Percentiles rank a stretch among this genome's conserved stretches.
Evolutionary conservation across 2,888 invertebrate genomes (phyloP).

Genomic region (Chrysina gloriosa): DNA sequence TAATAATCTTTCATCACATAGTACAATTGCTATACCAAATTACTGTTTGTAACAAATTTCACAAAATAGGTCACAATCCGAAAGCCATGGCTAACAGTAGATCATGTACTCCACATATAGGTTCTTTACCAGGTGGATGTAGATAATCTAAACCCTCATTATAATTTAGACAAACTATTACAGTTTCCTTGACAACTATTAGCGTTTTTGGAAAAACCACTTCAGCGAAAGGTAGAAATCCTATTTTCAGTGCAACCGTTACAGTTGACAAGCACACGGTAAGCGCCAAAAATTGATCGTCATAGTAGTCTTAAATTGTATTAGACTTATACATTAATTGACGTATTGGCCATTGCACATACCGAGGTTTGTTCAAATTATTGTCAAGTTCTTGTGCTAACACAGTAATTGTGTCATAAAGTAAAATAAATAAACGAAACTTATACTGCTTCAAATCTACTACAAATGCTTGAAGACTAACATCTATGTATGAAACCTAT

Average conservation of each 20-base stretch:
- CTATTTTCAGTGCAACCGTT: conserved; percentile 78
- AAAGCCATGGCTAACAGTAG: conserved; percentile 78
- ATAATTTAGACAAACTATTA: conserved; percentile 73
- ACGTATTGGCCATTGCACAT: conserved; percentile 77
- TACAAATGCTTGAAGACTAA: conserved; percentile 77
- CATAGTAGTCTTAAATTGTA: conserved; percentile 77
- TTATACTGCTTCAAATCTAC: conserved; percentile 75
- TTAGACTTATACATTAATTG: conserved; percentile 81
- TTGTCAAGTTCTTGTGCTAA: conserved; percentile 79
- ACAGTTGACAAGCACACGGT: conserved; percentile 81
- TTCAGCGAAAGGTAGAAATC: conserved; percentile 80
- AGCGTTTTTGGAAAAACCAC: conserved; percentile 77
- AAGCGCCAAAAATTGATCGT: conserved; percentile 76
- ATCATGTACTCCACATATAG: conserved; percentile 82
- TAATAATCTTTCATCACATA: conserved; percentile 80
- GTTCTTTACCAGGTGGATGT: conserved; percentile 76
- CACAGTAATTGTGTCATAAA: conserved; percentile 83
- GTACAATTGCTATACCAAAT: conserved; percentile 75
- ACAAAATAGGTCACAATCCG: conserved; percentile 76
- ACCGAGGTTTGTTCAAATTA: conserved; percentile 75
- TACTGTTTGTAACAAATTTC: conserved; percentile 73
- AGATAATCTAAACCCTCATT: conserved; percentile 73
- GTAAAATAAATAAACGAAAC: conserved; percentile 79
- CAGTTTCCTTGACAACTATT: conserved; percentile 75
- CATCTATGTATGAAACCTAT: conserved; percentile 77